Base-by-base conservation (phyloP, 2,888 invertebrate species). In the Falcaria lacertinaria region DNA sequence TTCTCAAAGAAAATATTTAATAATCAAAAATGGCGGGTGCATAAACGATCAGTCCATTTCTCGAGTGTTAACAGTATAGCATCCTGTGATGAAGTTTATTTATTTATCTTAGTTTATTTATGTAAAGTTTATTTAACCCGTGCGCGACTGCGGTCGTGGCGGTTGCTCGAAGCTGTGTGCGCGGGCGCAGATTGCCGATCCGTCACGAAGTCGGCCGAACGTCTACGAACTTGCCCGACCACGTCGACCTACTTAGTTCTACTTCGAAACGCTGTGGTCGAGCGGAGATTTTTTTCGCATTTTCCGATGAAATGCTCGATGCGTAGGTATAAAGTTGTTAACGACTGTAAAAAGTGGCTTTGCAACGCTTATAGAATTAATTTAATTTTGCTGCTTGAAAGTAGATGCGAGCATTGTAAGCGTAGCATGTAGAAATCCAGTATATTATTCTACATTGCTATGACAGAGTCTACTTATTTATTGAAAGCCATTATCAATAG, bases 261-360 rank as follows among this genome's bases (percentile, higher is more conserved):
- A 81, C 84, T 75, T 79, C 74, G 81, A 80, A 83, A 76, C 77
- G 80, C 69, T 71, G 76, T 68, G 79, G 80, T 71, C 77, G 71
- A 74, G 72, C 73, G 68, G 71, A 64, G 73, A 70, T 80, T 84
- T 80, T 82, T 86, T 84, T 82, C 72, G 64, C 77, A 84, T 87
- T 88, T 88, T 87, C 86, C 85, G 75, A 80, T 82, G 81, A 86
- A 86, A 80, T 78, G 71, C 71, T 69, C 69, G 68, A 60, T 59
- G 59, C 52, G 47, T 55, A 56, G 51, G 50, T 53, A 54, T 56
- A 51, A 60, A 54, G 50, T 60, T 56, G 50, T 48, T 57, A 60
- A 61, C 64, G 52, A 55, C 62, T 52, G 50, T 42, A 48, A 63
- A 53, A 82, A 50, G 35, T 42, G 39, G 51, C 51, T 52, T 50